A percentile compares a stretch with the other conserved stretches of the same genome.
Conservation (phyloP, 2,113 vertebrate species). For the Phalacrocorax aristotelis region DNA sequence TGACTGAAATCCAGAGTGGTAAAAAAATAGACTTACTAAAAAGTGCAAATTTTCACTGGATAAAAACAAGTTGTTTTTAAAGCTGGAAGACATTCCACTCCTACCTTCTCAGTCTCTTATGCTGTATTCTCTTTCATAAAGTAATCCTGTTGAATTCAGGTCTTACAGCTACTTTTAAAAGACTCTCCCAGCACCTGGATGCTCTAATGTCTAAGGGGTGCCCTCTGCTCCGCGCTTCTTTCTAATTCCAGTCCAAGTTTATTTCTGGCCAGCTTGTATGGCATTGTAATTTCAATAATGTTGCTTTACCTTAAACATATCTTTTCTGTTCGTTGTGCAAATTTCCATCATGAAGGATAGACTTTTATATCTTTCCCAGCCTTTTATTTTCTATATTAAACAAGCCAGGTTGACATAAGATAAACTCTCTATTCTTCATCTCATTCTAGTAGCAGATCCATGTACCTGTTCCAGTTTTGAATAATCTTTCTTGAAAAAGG, state of each 20-base stretch:
- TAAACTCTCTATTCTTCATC: neutral
- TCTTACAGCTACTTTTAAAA: neutral
- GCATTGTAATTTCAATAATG: neutral
- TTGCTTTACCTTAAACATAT: neutral
- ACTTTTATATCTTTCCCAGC: neutral
- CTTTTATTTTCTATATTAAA: neutral
- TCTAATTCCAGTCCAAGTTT: neutral
- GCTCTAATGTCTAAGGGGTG: neutral
- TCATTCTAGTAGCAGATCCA: neutral
- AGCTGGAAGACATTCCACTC: neutral
- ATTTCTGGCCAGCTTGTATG: neutral
- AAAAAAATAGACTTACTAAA: neutral
- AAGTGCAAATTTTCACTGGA: neutral
- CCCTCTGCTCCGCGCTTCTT: rapidly evolving
- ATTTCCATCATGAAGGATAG: neutral
- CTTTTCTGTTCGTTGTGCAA: neutral
- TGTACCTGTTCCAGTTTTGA: neutral
- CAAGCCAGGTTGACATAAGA: neutral
- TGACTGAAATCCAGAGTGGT: neutral
- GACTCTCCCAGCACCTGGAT: neutral
- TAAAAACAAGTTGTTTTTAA: neutral
- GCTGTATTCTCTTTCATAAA: neutral
- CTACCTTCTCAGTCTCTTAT: neutral
- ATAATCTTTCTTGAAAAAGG: neutral
- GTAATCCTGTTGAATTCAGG: neutral